These are phyloP conservation scores for Monodelphis domestica DNA, from an alignment of 2,797 vertebrate genomes.

Conservation along the genomic window DNA sequence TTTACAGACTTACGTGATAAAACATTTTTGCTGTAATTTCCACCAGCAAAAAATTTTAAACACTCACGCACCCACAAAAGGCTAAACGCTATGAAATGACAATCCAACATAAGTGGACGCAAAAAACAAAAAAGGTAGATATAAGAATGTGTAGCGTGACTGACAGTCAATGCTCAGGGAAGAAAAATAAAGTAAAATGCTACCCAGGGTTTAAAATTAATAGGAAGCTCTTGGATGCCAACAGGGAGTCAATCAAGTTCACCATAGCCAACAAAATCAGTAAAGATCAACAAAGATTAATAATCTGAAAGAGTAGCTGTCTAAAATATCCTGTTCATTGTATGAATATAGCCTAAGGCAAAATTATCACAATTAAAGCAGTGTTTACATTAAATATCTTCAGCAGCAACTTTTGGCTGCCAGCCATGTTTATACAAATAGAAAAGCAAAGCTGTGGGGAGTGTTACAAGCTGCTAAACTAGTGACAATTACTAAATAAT, in stretches of 20 bases:
- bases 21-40: not conserved
- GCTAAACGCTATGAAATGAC: not conserved
- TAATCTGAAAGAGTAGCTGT: not conserved
- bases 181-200: not conserved
- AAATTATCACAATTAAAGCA: not conserved
- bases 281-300: not conserved
- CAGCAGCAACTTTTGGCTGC: not conserved
- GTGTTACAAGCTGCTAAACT: not conserved
- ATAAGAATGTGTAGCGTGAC: not conserved
- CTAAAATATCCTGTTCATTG: not conserved
- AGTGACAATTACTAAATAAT: not conserved
- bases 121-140: not conserved
- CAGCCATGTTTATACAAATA: not conserved
- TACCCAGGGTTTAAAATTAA: not conserved
- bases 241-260: not conserved
- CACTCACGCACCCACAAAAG: not conserved
- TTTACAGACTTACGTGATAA: not conserved
- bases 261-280: not conserved
- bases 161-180: not conserved
- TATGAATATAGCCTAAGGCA: not conserved
- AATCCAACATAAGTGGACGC: not conserved
- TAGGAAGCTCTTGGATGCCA: not conserved
- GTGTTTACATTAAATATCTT: not conserved
- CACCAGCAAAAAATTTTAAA: not conserved
- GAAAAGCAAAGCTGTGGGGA: slow-evolving; percentile 1